phyloP scores from a whole-genome alignment of 2,113 vertebrate genomes.

The Apeltes quadracus region DNA sequence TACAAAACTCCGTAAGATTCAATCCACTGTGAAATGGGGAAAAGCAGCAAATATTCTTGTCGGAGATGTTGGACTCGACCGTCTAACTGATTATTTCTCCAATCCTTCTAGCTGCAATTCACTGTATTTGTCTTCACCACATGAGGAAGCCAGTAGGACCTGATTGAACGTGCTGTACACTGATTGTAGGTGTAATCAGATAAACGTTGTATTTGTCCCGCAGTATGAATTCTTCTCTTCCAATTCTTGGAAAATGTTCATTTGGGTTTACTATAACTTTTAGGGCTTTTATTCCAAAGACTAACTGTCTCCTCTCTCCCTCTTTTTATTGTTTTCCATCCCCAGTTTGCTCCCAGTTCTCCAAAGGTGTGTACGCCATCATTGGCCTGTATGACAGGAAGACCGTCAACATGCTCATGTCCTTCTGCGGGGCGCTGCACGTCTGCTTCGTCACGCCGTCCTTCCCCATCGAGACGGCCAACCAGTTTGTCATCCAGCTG shows the following conservation, averaged over 20 bases:
- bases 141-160: not conserved
- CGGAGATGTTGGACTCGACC: not conserved
- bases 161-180: not conserved
- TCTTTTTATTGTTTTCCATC: not conserved
- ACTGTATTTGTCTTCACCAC: not conserved
- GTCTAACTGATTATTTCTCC: not conserved
- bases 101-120: not conserved
- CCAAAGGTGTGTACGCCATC: constrained; percentile 98
- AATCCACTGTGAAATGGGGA: not conserved
- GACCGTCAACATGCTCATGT: constrained; percentile 98
- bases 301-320: not conserved
- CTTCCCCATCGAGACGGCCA: constrained; percentile 95
- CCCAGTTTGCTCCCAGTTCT: constrained; percentile 98
- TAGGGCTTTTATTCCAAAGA: not conserved
- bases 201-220: not conserved
- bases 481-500: constrained; percentile 98
- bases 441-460: constrained; percentile 98
- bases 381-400: constrained; percentile 98
- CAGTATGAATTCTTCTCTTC: not conserved
- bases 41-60: not conserved
- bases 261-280: not conserved
- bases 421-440: constrained; percentile 97
- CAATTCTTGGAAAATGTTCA: not conserved
- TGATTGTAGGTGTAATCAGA: not conserved
- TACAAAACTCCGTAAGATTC: not conserved